Evolutionary conservation across 2,888 invertebrate genomes (phyloP).

Genomic region (Leptodirus hochenwartii): DNA sequence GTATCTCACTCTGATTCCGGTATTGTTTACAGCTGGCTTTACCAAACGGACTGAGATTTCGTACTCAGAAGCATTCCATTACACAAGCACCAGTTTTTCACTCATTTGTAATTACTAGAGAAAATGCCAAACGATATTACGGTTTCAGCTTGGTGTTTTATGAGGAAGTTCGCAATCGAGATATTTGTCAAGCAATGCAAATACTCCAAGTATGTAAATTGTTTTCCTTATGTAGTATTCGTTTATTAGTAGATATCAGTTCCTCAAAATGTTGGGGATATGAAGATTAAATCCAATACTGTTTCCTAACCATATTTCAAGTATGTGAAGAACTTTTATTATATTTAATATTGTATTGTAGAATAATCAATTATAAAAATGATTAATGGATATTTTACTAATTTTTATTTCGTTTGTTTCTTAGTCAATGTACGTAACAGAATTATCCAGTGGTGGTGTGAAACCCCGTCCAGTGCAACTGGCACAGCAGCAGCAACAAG

Average conservation of each 20-base stretch:
- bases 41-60: constrained; percentile 85
- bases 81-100: constrained; percentile 76
- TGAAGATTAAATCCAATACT: too few relatives aligned
- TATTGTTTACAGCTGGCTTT: constrained; percentile 57
- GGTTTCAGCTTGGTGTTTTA: constrained; percentile 92
- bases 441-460: constrained; percentile 65
- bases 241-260: too few relatives aligned
- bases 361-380: constrained; percentile 2
- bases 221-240: too few relatives aligned
- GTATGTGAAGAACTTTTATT: too few relatives aligned
- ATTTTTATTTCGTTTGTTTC: constrained; percentile 8
- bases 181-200: constrained; percentile 92
- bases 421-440: constrained; percentile 78
- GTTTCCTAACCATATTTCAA: too few relatives aligned
- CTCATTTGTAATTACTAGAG: constrained; percentile 90
- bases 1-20: constrained; percentile 1
- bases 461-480: constrained; percentile 42
- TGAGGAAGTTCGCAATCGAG: constrained; percentile 84
- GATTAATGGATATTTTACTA: not conserved
- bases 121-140: constrained; percentile 88
- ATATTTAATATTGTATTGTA: not conserved
- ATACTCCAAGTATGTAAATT: constrained; percentile 86
- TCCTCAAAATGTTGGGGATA: too few relatives aligned
- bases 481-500: constrained; percentile 31
- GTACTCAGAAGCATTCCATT: constrained; percentile 76